Evolutionary conservation across 35 echinoderm and acorn worm species (phyloP).

Genomic region (Eucidaris tribuloides): DNA sequence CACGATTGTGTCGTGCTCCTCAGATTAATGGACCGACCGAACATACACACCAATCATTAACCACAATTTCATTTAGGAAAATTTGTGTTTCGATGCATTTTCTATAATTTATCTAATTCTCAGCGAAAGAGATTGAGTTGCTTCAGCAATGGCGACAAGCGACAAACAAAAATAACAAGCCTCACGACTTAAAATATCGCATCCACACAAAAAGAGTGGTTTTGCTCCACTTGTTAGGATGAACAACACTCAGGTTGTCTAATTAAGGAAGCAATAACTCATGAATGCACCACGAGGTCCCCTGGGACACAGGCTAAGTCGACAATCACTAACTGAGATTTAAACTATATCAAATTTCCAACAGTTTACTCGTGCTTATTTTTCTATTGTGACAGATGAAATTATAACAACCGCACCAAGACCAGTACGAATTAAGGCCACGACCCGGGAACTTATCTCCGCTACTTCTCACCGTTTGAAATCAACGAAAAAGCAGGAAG

Average conservation of each 20-base stretch:
- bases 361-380: neutral
- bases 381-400: neutral
- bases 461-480: neutral
- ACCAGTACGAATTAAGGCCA: neutral
- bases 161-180: no score
- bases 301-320: neutral
- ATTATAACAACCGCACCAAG: neutral
- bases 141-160: no score
- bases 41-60: no score
- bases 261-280: neutral
- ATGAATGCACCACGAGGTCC: neutral
- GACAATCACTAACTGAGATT: slow-evolving; percentile 6
- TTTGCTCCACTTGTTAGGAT: slow-evolving; percentile 2
- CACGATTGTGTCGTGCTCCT: neutral
- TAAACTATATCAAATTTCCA: slow-evolving; percentile 22
- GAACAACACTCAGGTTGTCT: no score
- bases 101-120: no score
- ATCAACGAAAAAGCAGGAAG: neutral
- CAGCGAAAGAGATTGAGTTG: no score
- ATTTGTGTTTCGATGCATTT: no score
- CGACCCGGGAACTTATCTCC: neutral
- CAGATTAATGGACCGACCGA: slow-evolving; percentile 27
- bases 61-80: no score
- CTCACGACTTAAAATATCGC: no score
- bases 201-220: no score